A percentile compares a stretch with the other conserved stretches of the same genome.
Conservation (phyloP, 2,113 vertebrate species). For the Corydoras sp. region DNA sequence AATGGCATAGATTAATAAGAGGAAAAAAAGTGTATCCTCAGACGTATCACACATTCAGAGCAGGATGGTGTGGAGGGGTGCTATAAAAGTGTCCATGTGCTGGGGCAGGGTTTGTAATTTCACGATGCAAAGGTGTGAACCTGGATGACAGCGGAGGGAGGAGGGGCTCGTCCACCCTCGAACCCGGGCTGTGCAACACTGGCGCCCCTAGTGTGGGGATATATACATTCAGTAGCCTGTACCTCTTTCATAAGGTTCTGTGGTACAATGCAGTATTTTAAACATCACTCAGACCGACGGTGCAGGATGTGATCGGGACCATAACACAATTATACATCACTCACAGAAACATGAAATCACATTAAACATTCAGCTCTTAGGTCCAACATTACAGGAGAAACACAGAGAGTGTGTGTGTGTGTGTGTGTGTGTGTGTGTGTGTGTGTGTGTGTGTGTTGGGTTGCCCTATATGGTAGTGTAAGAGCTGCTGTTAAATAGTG, state of each 20-base stretch:
- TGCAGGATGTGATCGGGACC: no score
- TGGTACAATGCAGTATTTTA: no score
- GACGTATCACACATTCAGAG: slow-evolving; percentile 43
- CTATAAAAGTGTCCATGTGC: neutral
- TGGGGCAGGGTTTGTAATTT: slow-evolving; percentile 47
- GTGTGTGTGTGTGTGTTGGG: slow-evolving; percentile 2
- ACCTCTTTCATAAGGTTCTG: neutral
- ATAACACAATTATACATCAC: no score
- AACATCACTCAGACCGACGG: no score
- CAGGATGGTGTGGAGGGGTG: neutral
- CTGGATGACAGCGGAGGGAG: slow-evolving; percentile 66
- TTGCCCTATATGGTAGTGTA: slow-evolving; percentile 6
- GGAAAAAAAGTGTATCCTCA: slow-evolving; percentile 31
- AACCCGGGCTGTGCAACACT: slow-evolving; percentile 63
- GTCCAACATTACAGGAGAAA: neutral
- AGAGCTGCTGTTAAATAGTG: neutral
- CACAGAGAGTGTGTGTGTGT: slow-evolving; percentile 5
- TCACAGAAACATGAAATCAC: no score
- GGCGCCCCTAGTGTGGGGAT: slow-evolving; percentile 69
- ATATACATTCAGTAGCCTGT: slow-evolving; percentile 50
- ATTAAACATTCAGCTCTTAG: no score
- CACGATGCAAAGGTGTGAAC: slow-evolving; percentile 74
- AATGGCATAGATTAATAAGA: slow-evolving; percentile 59
- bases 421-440: slow-evolving; percentile 8
- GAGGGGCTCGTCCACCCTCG: slow-evolving; percentile 58